These are phyloP conservation scores for Mechanitis mazaeus DNA, from an alignment of 2,888 invertebrate species.

Conservation along the genomic window DNA sequence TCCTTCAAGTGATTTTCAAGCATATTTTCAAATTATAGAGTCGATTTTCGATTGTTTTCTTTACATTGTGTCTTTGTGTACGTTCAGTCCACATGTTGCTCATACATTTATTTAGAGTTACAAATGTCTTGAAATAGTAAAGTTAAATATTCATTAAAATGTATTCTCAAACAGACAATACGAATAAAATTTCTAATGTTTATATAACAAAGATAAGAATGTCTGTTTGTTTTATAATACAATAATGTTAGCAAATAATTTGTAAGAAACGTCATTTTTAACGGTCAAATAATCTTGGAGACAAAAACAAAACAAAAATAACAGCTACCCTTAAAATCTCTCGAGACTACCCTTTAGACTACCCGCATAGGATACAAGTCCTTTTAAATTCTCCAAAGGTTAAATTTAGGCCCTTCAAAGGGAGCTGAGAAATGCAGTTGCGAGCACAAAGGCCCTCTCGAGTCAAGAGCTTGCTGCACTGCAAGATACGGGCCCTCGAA, in stretches of 20 bases:
- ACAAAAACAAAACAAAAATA: slow-evolving; percentile 14
- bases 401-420: slow-evolving; percentile 24
- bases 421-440: slow-evolving; percentile 22
- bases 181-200: too few species aligned
- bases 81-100: too few species aligned
- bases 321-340: slow-evolving; percentile 16
- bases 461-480: slow-evolving; percentile 18
- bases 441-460: slow-evolving; percentile 22
- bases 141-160: slow-evolving; percentile 4
- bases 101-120: slow-evolving; percentile 2
- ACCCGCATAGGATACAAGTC: slow-evolving; percentile 22
- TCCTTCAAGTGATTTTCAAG: too few species aligned
- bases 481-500: slow-evolving; percentile 24
- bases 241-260: too few species aligned
- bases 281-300: not conserved
- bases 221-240: too few species aligned
- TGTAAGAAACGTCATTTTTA: not conserved
- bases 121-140: slow-evolving; percentile 18
- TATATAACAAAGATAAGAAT: too few species aligned
- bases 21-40: too few species aligned
- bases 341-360: slow-evolving; percentile 18
- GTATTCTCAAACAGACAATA: too few species aligned
- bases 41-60: too few species aligned
- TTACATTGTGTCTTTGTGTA: too few species aligned
- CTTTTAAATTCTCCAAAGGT: slow-evolving; percentile 22